A percentile compares a stretch with the other conserved stretches of the same genome.
Conservation (phyloP, 2,888 invertebrate genomes). For the Cantharis lateralis region DNA sequence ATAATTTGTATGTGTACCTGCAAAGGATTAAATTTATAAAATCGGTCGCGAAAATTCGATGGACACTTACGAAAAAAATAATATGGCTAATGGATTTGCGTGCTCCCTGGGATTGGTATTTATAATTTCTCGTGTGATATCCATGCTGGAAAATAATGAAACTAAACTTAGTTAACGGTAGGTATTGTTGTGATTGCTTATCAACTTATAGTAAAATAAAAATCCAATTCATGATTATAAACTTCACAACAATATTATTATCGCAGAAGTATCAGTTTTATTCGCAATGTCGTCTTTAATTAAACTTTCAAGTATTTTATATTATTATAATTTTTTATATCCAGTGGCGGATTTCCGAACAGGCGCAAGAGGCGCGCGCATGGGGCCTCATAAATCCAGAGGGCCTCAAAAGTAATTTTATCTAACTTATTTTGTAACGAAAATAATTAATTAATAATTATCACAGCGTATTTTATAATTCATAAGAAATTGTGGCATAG, state of each 20-base stretch:
- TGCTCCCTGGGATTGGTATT: background rate
- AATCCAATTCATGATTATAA: too few relatives aligned
- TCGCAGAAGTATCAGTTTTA: background rate
- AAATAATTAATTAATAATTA: too few relatives aligned
- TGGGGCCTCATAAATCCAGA: too few relatives aligned
- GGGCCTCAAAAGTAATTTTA: too few relatives aligned
- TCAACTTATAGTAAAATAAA: background rate
- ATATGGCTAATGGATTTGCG: background rate
- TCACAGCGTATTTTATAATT: too few relatives aligned
- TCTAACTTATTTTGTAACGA: too few relatives aligned
- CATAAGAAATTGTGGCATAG: too few relatives aligned
- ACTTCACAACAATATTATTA: background rate
- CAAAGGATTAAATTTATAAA: slow-evolving; percentile 41
- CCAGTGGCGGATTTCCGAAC: too few relatives aligned
- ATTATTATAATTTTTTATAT: too few relatives aligned
- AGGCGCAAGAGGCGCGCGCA: too few relatives aligned
- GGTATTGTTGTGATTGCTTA: background rate
- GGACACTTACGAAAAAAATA: background rate
- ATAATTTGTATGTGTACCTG: slow-evolving; percentile 79
- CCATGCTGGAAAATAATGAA: background rate
- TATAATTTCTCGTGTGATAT: background rate
- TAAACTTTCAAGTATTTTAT: too few relatives aligned
- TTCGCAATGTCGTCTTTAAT: background rate
- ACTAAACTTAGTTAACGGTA: background rate
- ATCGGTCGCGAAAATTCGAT: too few relatives aligned